Base-by-base conservation (phyloP, 2,113 vertebrate species). In the Oplegnathus fasciatus region DNA sequence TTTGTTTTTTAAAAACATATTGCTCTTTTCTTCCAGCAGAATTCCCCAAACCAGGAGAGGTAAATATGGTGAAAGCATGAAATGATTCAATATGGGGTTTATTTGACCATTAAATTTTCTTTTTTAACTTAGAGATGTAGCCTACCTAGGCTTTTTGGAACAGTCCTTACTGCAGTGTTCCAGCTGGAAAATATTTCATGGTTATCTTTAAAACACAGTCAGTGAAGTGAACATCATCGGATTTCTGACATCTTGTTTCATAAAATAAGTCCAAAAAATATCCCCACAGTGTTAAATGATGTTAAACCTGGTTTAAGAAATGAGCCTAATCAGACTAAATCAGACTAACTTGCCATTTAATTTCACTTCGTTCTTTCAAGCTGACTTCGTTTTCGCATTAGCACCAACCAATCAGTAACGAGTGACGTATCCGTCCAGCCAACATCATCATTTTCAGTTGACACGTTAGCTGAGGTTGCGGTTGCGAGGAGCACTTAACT, bases 1-100 rank as follows among this genome's bases (percentile, higher is more conserved):
- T 85, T 86, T 85, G 46, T 82, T 86, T 80, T 75, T 67, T 6
- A 8, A 26, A 61, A 78, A 37, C 37, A 73, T 9, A 60, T 14
- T 48, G 34, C 32, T n/a, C 6, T 72, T 81, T 70, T 89, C 80
- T 40, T 78, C 30, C 17, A 78, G 71, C 22, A 69, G 28, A 68
- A 70, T 64, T 61, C 52, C 20, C 57, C 46, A 72, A 75, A 82
- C 68, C n/a, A 79, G 5, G 13, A 52, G 50, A 83, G 28, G 67
- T 78, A 84, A 76, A 74, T 37, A 67, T 5, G 20, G 73, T 3
- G 14, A 68, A 32, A 65, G 58, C 30, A 34, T 60, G 32, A 78
- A 78, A 69, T 58, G 11, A 50, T 34, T 22, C 75, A 62, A 64
- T 57, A 37, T 26, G 9, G 42, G 34, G 22, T 75, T 40, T 69